Evolutionary conservation across 2,888 invertebrate genomes (phyloP), one percentile per base, ranked within the genome.

Genomic region (Operophtera brumata): DNA sequence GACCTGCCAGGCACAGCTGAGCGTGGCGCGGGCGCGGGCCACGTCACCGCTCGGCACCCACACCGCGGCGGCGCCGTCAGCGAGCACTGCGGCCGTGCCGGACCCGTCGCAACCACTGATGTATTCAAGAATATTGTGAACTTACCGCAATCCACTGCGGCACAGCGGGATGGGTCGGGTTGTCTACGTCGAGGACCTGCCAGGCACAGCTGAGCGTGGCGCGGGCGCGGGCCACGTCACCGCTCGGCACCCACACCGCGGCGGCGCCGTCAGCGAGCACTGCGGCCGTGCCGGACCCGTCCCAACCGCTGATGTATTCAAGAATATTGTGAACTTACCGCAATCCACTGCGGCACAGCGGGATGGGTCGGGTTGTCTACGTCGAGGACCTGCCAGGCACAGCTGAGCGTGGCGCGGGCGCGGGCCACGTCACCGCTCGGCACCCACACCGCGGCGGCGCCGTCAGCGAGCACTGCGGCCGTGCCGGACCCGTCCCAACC

Each of bases 1-100:
- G 14, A 99, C 92, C 12, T 93, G 92, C 99, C 99, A 99, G 65
- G 96, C 94, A 79, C 96, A 96, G 66, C 96, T 94, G 41, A 99
- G 84, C 73, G 96, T 93, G 28, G 94, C 91, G 49, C 96, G 94
- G 0, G 98, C 98, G 76, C 98, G 97, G n/a, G 92, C 83, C 59
- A 93, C 94, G 80, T 98, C 99, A 3, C 97, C 92, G 0, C 96
- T 94, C 68, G 98, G 96, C 0, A 98, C 97, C 99, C 99, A 99
- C 34, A 99, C 82, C 0, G 94, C 94, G 0, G 92, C 92, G 7
- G 91, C 86, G 93, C 98, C 98, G 96, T 68, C 99, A 0, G 95
- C 82, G 45, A 87, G 57, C 35, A 96, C 92, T 0, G 94, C 92
- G 0, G 93, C 96, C 6, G 93, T 92, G 1, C 96, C 97, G 8